Conservation (phyloP, 2,113 vertebrate genomes). For the Pandion haliaetus region DNA sequence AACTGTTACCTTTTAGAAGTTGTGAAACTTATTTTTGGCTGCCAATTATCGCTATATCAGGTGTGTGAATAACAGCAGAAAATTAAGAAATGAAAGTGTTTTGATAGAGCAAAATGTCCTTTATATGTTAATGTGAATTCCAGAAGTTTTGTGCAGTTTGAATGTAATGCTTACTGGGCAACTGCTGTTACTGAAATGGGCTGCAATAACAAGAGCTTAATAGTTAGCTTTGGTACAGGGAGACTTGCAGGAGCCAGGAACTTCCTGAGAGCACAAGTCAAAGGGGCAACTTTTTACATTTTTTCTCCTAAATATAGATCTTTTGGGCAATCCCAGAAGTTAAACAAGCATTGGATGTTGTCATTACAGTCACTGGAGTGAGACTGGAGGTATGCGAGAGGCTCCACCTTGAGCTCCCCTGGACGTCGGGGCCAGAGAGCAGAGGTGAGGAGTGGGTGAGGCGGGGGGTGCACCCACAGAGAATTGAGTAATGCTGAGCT, state of each 20-base stretch:
- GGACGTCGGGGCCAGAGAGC: background rate
- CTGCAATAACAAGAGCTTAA: slow-evolving; percentile 41
- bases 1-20: background rate
- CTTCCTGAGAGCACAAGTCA: slow-evolving; percentile 35
- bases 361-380: background rate
- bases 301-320: slow-evolving; percentile 31
- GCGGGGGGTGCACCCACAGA: background rate
- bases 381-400: background rate
- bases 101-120: background rate
- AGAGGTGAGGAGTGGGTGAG: slow-evolving; percentile 6
- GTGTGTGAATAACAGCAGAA: background rate
- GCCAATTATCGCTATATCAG: background rate
- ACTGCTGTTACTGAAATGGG: background rate
- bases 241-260: slow-evolving; percentile 50
- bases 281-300: slow-evolving; percentile 8
- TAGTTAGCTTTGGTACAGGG: slow-evolving; percentile 17
- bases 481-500: background rate
- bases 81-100: background rate
- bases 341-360: slow-evolving; percentile 54
- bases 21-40: background rate
- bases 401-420: slow-evolving; percentile 9
- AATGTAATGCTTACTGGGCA: background rate
- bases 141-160: slow-evolving; percentile 1
- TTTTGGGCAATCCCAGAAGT: slow-evolving; percentile 24
- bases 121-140: slow-evolving; percentile 38